phyloP scores from a whole-genome alignment of 2,888 invertebrate genomes.

The Dilophus febrilis region DNA sequence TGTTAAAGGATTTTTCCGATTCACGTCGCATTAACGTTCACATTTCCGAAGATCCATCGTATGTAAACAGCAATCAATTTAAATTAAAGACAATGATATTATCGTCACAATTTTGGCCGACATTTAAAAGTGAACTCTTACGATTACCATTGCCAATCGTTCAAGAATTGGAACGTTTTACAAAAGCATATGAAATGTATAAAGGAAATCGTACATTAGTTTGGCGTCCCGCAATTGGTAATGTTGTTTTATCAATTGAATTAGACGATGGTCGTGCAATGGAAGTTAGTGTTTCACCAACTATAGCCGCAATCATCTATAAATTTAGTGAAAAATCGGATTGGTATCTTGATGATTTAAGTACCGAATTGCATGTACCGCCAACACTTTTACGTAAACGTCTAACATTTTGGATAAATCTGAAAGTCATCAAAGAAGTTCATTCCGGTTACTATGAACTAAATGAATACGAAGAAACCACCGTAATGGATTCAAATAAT shows the following conservation, averaged over 20 bases:
- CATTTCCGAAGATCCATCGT: constrained; percentile 48
- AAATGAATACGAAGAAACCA: no score
- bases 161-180: constrained; percentile 67
- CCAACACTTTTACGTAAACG: constrained; percentile 68
- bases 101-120: constrained; percentile 98
- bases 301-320: constrained; percentile 55
- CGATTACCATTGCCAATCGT: constrained; percentile 68
- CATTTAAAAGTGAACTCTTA: constrained; percentile 84
- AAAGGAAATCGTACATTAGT: constrained; percentile 82
- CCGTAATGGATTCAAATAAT: no score
- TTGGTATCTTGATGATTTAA: constrained; percentile 78
- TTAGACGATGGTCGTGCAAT: constrained; percentile 39
- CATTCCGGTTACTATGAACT: no score
- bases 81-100: constrained; percentile 72
- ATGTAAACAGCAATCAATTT: constrained; percentile 30
- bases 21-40: constrained; percentile 83
- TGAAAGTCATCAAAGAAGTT: constrained; percentile 47
- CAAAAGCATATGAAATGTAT: constrained; percentile 75
- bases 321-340: constrained; percentile 74
- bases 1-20: constrained; percentile 94
- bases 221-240: constrained; percentile 89
- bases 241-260: constrained; percentile 80
- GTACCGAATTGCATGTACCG: constrained; percentile 73
- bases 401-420: constrained; percentile 88
- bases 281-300: constrained; percentile 40